Evolutionary conservation across 2,113 vertebrate species (phyloP), one percentile per base, ranked within the genome.

Genomic region (pig (Sus scrofa)): DNA sequence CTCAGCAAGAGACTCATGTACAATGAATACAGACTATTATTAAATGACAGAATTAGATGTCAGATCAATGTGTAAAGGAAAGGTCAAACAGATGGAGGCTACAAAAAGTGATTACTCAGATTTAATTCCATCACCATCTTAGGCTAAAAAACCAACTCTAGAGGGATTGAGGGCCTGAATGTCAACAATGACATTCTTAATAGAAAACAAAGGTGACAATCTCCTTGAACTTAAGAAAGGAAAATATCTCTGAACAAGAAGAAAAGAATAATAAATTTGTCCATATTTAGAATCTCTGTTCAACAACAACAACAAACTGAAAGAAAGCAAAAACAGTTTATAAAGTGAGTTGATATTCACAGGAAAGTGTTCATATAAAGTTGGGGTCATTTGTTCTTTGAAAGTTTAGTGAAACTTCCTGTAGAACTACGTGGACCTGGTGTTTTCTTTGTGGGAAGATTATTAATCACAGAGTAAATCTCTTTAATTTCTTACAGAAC

Each of bases 101-200:
- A 58, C 26, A 70, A 39, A 91, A 92, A 32, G 7, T 63, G 6
- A 3, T 44, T 85, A 68, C 13, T 9, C 37, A 88, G 10, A 79
- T 88, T 81, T 92, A 94, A 82, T 22, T 71, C 32, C 34, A 84
- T 94, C 26, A 58, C 52, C 54, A 20, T 79, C 30, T 91, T 27
- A 87, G 2, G 50, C 50, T 83, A 67, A 79, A 79, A 37, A 73
- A 58, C 52, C 8, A 88, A 1, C n/a, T 34, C 34, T 27, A 62
- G 54, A 26, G 20, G 20, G 7, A 56, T 19, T 37, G 75, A 77
- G 20, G 27, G 12, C 60, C 83, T 34, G 27, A 52, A 65, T 74
- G 50, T 50, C 58, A 84, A 56, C 8, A 56, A 52, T 27, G 75
- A 75, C 89, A 77, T 52, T 74, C 58, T 75, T 67, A 32, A 6